Percentiles rank a stretch among this genome's conserved stretches.
Evolutionary conservation across 2,888 invertebrate genomes (phyloP).

Genomic region (Noctua pronuba): DNA sequence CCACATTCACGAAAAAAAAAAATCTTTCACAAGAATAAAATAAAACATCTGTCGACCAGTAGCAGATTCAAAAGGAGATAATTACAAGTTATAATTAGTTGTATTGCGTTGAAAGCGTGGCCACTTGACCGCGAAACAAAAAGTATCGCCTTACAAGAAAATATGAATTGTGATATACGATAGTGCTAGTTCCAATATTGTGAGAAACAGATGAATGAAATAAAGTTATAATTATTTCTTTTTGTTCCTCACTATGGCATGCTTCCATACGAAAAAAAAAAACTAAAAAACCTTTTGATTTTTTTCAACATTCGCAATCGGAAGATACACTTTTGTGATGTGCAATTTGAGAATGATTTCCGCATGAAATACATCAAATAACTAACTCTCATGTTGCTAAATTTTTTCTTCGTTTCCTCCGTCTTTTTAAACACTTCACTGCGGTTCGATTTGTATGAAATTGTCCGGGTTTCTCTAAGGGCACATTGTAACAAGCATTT

Average conservation of each 20-base stretch:
- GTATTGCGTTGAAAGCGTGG: conserved; percentile 70
- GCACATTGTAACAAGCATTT: conserved; percentile 62
- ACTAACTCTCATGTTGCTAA: conserved; percentile 81
- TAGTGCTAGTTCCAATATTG: conserved; percentile 68
- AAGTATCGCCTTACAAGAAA: conserved; percentile 79
- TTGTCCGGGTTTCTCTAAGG: conserved; percentile 64
- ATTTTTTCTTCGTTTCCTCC: conserved; percentile 81
- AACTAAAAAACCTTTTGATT: conserved; percentile 63
- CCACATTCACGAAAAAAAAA: not conserved
- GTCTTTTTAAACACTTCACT: conserved; percentile 75
- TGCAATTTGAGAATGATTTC: conserved; percentile 90
- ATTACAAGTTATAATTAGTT: conserved; percentile 79
- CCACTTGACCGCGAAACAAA: conserved; percentile 84
- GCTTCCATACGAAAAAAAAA: conserved; percentile 47
- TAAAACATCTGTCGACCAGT: conserved; percentile 76
- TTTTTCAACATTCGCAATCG: conserved; percentile 77
- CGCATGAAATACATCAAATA: conserved; percentile 86
- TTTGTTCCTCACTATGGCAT: conserved; percentile 61
- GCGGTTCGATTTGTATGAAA: conserved; percentile 76
- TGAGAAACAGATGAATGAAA: conserved; percentile 59
- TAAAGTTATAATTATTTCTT: conserved; percentile 52
- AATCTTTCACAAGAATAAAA: conserved; percentile 17
- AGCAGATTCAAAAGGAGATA: conserved; percentile 74
- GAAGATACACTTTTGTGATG: conserved; percentile 81
- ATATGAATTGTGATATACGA: conserved; percentile 83